Conservation (phyloP, 2,113 vertebrate genomes). For the human region GRCh38 chr7:49205501-49206000, state of each 20-base stretch:
- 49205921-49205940: neutral
- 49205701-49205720: neutral
- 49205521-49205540: neutral
- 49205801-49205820: neutral
- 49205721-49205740: neutral
- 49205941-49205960: neutral
- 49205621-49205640: neutral
- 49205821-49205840: neutral
- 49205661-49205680: neutral
- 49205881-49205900: neutral
- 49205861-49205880: neutral
- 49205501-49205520: neutral
- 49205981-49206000: neutral
- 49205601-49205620: neutral
- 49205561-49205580: neutral
- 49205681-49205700: rapidly evolving
- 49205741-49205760: neutral
- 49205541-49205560: neutral
- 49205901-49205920: neutral
- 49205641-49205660: neutral
- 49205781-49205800: neutral
- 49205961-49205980: neutral
- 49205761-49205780: neutral
- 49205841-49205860: neutral
- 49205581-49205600: neutral